phyloP scores from a whole-genome alignment of 2,113 vertebrate genomes.

The Gymnarchus niloticus region DNA sequence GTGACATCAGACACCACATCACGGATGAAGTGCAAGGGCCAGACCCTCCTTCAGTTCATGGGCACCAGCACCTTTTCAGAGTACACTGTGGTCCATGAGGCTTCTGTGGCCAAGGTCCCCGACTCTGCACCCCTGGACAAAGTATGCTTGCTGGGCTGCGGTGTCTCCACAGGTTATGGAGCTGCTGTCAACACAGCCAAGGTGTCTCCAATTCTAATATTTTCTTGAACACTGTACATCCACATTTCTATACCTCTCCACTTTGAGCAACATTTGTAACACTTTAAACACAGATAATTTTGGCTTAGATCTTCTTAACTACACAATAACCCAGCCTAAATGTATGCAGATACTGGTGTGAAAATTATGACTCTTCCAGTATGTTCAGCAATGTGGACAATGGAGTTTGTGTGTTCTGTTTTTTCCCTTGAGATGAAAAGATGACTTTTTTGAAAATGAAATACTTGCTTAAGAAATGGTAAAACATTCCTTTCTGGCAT shows the following conservation, averaged over 20 bases:
- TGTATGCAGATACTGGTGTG: background rate
- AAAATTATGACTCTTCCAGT: too few relatives aligned
- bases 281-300: too few relatives aligned
- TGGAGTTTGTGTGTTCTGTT: too few relatives aligned
- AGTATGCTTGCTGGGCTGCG: conserved; percentile 72
- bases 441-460: too few relatives aligned
- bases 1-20: conserved; percentile 58
- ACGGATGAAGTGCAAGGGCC: conserved; percentile 70
- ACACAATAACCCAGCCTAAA: background rate
- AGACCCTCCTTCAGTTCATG: conserved; percentile 65
- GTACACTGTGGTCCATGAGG: conserved; percentile 73
- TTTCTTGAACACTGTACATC: too few relatives aligned
- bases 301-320: background rate
- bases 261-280: too few relatives aligned
- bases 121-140: conserved; percentile 69
- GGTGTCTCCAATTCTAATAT: conserved; percentile 40
- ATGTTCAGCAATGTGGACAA: too few relatives aligned
- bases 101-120: conserved; percentile 61
- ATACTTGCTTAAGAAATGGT: too few relatives aligned
- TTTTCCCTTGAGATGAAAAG: too few relatives aligned
- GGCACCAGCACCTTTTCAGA: conserved; percentile 75
- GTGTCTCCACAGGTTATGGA: conserved; percentile 72
- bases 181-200: conserved; percentile 74
- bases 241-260: too few relatives aligned
- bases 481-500: too few relatives aligned